phyloP scores from a whole-genome alignment of 2,113 vertebrate genomes.

The Hydrochoerus hydrochaeris region DNA sequence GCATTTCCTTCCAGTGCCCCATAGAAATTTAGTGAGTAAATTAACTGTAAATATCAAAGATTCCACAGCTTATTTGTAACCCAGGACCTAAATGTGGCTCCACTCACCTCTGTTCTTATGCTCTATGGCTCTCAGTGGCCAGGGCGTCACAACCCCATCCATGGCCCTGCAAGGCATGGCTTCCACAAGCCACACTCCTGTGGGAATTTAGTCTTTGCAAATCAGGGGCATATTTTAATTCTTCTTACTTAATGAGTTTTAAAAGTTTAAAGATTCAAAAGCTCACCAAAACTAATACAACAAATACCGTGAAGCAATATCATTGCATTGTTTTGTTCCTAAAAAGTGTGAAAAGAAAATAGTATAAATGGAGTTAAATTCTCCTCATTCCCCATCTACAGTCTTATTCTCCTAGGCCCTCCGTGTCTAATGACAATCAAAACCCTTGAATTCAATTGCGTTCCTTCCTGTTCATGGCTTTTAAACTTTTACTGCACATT shows the following conservation, averaged over 20 bases:
- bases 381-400: not conserved
- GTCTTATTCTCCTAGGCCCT: not conserved
- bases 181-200: fast-evolving
- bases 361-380: not conserved
- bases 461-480: conserved; percentile 32
- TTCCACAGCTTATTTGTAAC: not conserved
- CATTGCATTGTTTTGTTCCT: not conserved
- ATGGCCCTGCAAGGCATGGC: fast-evolving
- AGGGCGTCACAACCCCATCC: not conserved
- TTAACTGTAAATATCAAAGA: not conserved
- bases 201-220: not conserved
- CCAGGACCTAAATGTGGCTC: not conserved
- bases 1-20: not conserved
- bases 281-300: not conserved
- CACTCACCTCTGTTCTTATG: not conserved
- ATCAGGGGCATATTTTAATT: not conserved
- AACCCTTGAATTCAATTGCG: not conserved
- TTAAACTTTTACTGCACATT: conserved; percentile 39
- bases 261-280: not conserved
- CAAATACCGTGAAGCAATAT: not conserved
- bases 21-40: not conserved
- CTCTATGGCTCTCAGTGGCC: not conserved
- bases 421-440: not conserved
- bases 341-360: not conserved
- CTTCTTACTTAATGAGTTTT: not conserved